Base-by-base conservation (phyloP, 64 coral and sea anemone genomes). In the Trachythela sp. region DNA sequence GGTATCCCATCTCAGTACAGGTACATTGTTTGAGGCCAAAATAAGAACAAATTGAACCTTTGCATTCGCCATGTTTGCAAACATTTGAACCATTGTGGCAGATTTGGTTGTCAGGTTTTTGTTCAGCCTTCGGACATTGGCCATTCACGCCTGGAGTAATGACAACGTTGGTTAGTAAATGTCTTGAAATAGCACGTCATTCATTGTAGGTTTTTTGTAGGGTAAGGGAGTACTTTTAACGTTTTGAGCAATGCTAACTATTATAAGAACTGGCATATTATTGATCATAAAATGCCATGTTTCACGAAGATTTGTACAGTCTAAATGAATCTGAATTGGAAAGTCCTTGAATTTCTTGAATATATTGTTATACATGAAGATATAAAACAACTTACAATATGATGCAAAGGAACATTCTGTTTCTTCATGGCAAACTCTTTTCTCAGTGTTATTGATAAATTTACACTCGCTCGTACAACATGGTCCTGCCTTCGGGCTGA, bases 361-460 rank as follows among this genome's bases (percentile, higher is more conserved):
- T n/a, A n/a, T n/a, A n/a, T n/a, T n/a, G n/a, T n/a, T n/a, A n/a
- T n/a, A n/a, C n/a, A n/a, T n/a, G n/a, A n/a, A n/a, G n/a, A n/a
- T n/a, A n/a, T n/a, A n/a, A n/a, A n/a, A n/a, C 92, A 95, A 99
- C 89, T 93, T 85, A 87, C 96, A 99, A 58, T 35, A 89, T 29
- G 89, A 70, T 18, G 70, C 20, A 40, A 87, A 18, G 29, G 43
- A 91, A 87, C 96, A 97, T 43, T 97, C 88, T 70, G 92, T 90
- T 84, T 99, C 96, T 36, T 80, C 60, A 36, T 42, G 70, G 64
- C 96, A 99, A 14, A 83, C 54, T 85, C 48, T 91, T 29, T 84
- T 86, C 39, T 38, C 60, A 22, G 54, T 86, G 48, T 39, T 54
- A 5, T 90, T 39, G 87, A 94, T 77, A 58, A 93, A 67, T 26